phyloP scores from a whole-genome alignment of 2,888 invertebrate genomes.

The Aradus depressus region DNA sequence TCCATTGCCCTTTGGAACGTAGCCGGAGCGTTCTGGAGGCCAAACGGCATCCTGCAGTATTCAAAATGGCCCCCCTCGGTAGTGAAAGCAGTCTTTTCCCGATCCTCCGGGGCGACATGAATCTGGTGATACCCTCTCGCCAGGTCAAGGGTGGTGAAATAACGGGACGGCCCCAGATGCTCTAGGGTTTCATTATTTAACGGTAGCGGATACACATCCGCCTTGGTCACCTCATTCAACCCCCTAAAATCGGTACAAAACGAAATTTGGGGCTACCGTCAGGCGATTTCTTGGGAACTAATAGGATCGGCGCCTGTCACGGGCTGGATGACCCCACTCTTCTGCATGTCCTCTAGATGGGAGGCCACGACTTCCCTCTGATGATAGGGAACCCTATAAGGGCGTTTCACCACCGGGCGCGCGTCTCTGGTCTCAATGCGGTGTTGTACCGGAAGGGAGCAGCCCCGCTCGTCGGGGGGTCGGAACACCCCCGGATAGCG shows the following conservation, averaged over 20 bases:
- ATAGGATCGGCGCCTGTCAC: constrained; percentile 34
- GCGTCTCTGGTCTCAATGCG: constrained; percentile 1
- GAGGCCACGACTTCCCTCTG: constrained; percentile 12
- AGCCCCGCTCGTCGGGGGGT: neutral
- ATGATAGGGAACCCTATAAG: constrained; percentile 23
- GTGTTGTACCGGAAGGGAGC: neutral
- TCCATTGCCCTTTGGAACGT: no score
- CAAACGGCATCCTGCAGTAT: no score
- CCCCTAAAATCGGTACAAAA: constrained; percentile 30
- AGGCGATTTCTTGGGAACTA: constrained; percentile 34
- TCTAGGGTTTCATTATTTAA: no score
- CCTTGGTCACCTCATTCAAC: constrained; percentile 28
- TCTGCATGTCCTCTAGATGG: constrained; percentile 30
- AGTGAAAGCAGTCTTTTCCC: no score
- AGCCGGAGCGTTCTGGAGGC: no score
- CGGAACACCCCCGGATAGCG: neutral
- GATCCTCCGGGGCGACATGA: constrained; percentile 24
- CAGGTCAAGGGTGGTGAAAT: constrained; percentile 32
- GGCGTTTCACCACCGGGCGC: constrained; percentile 13
- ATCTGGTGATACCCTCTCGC: constrained; percentile 32
- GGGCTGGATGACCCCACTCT: constrained; percentile 27
- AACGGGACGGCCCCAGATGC: constrained; percentile 29
- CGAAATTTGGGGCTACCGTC: constrained; percentile 26
- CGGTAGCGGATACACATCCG: constrained; percentile 26
- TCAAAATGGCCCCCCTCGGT: no score